phyloP scores from a whole-genome alignment of 1,140 invertebrate genomes.

The Solenopsis fugax region DNA sequence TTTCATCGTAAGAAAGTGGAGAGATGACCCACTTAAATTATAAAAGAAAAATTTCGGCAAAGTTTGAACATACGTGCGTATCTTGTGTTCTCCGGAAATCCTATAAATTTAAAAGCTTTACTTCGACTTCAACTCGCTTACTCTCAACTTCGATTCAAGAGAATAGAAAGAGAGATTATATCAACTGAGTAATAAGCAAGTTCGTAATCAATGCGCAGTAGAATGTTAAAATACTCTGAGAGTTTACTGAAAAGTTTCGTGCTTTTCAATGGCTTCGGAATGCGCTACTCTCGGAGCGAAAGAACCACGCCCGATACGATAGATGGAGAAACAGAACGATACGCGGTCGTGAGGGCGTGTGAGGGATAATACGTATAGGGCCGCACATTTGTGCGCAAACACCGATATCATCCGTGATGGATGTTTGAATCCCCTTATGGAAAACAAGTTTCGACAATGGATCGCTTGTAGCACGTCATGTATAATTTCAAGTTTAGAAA shows the following conservation, averaged over 20 bases:
- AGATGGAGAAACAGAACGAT: constrained; percentile 3
- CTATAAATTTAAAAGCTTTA: background rate
- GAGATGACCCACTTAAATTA: background rate
- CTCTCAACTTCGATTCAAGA: background rate
- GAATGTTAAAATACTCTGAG: constrained; percentile 55
- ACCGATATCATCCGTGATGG: constrained; percentile 33
- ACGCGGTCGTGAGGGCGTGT: background rate
- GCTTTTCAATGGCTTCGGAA: constrained; percentile 1
- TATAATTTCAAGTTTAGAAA: constrained; percentile 39
- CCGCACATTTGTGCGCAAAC: constrained; percentile 29
- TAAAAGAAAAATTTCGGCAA: constrained; percentile 21
- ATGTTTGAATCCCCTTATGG: constrained; percentile 41
- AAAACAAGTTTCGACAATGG: constrained; percentile 39
- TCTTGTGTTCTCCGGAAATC: constrained; percentile 10
- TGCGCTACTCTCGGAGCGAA: constrained; percentile 12
- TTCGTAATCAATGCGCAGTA: constrained; percentile 55
- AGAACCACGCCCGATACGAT: background rate
- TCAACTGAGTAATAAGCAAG: constrained; percentile 63
- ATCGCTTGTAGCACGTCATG: background rate
- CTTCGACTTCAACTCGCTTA: background rate
- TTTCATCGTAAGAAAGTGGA: background rate
- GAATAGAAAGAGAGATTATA: constrained; percentile 48
- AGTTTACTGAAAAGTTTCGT: constrained; percentile 62
- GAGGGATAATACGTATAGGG: constrained; percentile 1
- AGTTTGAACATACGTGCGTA: background rate